Evolutionary conservation across 2,888 invertebrate genomes (phyloP).

Genomic region (Nomada fabriciana): DNA sequence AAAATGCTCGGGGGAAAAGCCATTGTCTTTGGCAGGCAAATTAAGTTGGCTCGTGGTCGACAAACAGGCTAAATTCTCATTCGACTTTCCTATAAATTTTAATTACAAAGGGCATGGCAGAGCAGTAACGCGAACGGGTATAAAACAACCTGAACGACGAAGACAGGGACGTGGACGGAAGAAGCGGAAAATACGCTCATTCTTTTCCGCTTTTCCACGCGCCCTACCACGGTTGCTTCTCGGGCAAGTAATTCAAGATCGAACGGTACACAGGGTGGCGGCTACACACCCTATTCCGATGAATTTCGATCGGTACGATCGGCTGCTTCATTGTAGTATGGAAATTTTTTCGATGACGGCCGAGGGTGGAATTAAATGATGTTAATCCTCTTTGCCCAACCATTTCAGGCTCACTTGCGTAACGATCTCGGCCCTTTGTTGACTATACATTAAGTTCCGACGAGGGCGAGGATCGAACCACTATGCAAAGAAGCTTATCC

Average conservation of each 20-base stretch:
- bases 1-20: neutral
- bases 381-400: slow-evolving; percentile 25
- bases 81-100: slow-evolving; percentile 32
- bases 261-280: slow-evolving; percentile 31
- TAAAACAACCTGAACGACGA: slow-evolving; percentile 36
- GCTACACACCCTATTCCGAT: slow-evolving; percentile 39
- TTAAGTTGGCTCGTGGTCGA: neutral
- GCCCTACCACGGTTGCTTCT: slow-evolving; percentile 25
- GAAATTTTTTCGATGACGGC: slow-evolving; percentile 52
- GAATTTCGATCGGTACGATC: slow-evolving; percentile 61
- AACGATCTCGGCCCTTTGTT: slow-evolving; percentile 18
- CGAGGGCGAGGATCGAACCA: neutral
- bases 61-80: neutral
- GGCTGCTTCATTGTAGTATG: slow-evolving; percentile 34
- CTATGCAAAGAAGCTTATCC: too few relatives aligned
- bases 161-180: slow-evolving; percentile 26
- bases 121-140: slow-evolving; percentile 29
- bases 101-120: slow-evolving; percentile 60
- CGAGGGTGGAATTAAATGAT: slow-evolving; percentile 17
- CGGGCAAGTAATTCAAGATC: slow-evolving; percentile 62
- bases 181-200: slow-evolving; percentile 30
- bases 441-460: slow-evolving; percentile 10
- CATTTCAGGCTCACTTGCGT: neutral
- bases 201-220: slow-evolving; percentile 45
- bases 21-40: neutral